Evolutionary conservation across 2,888 invertebrate genomes (phyloP).

Genomic region (Parnassius smintheus): DNA sequence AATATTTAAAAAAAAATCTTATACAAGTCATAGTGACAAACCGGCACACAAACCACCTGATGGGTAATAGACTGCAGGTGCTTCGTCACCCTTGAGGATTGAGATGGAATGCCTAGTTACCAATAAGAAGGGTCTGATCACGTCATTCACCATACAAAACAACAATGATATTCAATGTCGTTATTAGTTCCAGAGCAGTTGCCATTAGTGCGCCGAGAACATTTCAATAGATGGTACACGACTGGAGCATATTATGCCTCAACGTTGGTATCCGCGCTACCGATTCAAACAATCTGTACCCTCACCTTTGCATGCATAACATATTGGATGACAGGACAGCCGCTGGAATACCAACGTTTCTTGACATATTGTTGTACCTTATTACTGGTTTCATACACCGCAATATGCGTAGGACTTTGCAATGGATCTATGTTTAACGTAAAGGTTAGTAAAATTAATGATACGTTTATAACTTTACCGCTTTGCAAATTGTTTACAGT

Average conservation of each 20-base stretch:
- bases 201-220: constrained; percentile 89
- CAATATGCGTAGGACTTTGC: constrained; percentile 92
- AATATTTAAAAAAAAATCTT: too few species aligned
- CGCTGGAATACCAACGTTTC: constrained; percentile 87
- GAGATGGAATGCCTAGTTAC: too few species aligned
- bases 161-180: constrained; percentile 1
- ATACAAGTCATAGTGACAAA: too few species aligned
- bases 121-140: too few species aligned
- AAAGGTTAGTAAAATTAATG: constrained; percentile 77
- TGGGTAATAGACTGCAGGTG: too few species aligned
- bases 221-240: constrained; percentile 95
- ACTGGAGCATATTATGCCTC: constrained; percentile 91
- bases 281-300: constrained; percentile 89
- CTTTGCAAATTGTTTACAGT: too few species aligned
- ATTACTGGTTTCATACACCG: constrained; percentile 89
- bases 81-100: too few species aligned
- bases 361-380: constrained; percentile 86
- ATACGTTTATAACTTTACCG: too few species aligned
- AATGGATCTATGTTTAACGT: constrained; percentile 91
- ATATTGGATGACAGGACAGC: constrained; percentile 93
- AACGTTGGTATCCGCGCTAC: constrained; percentile 89
- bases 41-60: too few species aligned
- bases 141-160: too few species aligned
- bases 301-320: constrained; percentile 88
- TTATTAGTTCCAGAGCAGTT: constrained; percentile 90